Conservation (phyloP, 2,888 invertebrate genomes). For the Tortrix viridana region DNA sequence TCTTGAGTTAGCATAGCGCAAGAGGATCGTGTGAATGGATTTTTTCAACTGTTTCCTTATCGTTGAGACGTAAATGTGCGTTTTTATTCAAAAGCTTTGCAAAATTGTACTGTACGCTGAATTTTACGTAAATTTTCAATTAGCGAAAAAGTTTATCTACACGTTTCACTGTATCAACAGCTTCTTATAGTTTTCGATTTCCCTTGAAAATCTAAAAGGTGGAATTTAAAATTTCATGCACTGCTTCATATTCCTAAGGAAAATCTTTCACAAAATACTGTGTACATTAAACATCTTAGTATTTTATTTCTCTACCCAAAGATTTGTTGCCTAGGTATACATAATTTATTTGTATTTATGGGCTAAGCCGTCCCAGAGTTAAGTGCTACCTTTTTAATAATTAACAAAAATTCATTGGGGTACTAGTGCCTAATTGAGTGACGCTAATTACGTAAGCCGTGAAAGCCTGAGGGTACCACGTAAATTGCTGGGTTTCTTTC, state of each 20-base stretch:
- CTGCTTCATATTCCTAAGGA: no score
- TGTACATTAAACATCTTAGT: constrained; percentile 15
- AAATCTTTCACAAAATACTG: neutral
- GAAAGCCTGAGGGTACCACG: constrained; percentile 72
- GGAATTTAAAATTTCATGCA: no score
- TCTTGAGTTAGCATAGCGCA: constrained; percentile 46
- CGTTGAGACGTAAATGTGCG: neutral
- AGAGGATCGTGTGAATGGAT: constrained; percentile 52
- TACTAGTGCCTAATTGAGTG: constrained; percentile 81
- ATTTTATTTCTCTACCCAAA: constrained; percentile 29
- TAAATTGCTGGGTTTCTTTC: constrained; percentile 66
- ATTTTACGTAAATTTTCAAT: no score
- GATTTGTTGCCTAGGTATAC: constrained; percentile 33
- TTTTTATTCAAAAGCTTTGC: neutral
- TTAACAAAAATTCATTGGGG: constrained; percentile 78
- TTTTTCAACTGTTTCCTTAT: constrained; percentile 25
- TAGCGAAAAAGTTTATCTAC: no score
- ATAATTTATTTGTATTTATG: constrained; percentile 46
- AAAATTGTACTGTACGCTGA: no score
- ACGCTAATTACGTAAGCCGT: constrained; percentile 80
- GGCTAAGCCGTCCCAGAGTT: constrained; percentile 54
- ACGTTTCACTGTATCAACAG: no score
- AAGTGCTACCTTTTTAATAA: constrained; percentile 82
- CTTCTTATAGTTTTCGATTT: no score
- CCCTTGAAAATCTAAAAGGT: no score